phyloP scores from a whole-genome alignment of 2,797 vertebrate species.

The Crotalus adamanteus region DNA sequence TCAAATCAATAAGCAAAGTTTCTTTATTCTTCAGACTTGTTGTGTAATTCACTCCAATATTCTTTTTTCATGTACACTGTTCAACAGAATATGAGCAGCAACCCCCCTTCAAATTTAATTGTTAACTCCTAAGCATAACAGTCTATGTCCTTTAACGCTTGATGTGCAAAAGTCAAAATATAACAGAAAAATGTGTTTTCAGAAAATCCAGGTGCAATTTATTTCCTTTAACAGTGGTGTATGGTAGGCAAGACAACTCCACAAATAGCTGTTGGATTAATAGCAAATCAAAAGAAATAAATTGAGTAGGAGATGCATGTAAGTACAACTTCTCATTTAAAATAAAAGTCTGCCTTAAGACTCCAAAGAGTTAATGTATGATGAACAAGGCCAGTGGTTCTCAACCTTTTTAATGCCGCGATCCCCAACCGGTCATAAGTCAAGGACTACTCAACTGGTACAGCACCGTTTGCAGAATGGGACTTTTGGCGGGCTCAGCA shows the following conservation, averaged over 20 bases:
- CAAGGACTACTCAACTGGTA: no score
- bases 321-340: not conserved
- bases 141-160: not conserved
- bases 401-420: no score
- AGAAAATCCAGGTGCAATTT: not conserved
- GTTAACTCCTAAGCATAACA: constrained; percentile 5
- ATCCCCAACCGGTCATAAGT: no score
- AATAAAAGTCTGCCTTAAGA: not conserved
- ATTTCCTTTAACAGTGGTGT: not conserved
- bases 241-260: not conserved
- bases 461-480: no score
- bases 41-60: not conserved
- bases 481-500: no score
- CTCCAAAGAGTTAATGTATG: not conserved
- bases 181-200: not conserved
- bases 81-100: not conserved
- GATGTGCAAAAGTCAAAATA: not conserved
- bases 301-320: not conserved
- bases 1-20: not conserved
- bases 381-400: no score
- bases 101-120: not conserved
- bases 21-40: not conserved
- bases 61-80: not conserved
- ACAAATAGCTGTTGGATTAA: not conserved
- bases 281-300: not conserved